Evolutionary conservation across 2,888 invertebrate genomes (phyloP).

Genomic region (Ormyrus thymus): DNA sequence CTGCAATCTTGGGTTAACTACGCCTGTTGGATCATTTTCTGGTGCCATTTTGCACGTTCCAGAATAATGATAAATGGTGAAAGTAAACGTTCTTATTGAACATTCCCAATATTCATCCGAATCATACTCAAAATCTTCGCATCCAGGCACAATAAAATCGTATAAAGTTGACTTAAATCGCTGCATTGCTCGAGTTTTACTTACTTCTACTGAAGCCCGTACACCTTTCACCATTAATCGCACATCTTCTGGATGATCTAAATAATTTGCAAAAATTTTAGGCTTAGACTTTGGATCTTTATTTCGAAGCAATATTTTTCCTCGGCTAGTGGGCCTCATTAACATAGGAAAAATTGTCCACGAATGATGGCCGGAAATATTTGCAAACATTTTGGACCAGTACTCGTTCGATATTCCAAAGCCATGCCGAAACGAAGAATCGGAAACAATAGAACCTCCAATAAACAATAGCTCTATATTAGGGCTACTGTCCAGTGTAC

Average conservation of each 20-base stretch:
- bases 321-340: conserved; percentile 83
- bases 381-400: conserved; percentile 78
- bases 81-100: conserved; percentile 80
- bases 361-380: conserved; percentile 76
- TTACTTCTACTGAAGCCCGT: conserved; percentile 78
- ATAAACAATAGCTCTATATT: conserved; percentile 82
- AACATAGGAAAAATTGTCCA: conserved; percentile 81
- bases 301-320: conserved; percentile 80
- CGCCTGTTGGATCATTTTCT: conserved; percentile 77
- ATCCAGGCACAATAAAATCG: conserved; percentile 77
- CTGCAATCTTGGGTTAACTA: conserved; percentile 79
- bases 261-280: conserved; percentile 82
- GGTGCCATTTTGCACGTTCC: conserved; percentile 83
- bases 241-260: conserved; percentile 80
- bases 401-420: conserved; percentile 78
- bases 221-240: conserved; percentile 80
- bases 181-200: conserved; percentile 79
- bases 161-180: conserved; percentile 78
- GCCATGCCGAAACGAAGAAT: conserved; percentile 76
- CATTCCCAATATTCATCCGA: conserved; percentile 84
- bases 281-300: conserved; percentile 82
- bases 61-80: conserved; percentile 82
- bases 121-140: conserved; percentile 78
- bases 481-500: conserved; percentile 78
- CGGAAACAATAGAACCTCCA: conserved; percentile 77